Percentiles rank a stretch among this genome's conserved stretches.
Conservation (phyloP, 2,888 invertebrate genomes). For the Tetrapedia diversipes region DNA sequence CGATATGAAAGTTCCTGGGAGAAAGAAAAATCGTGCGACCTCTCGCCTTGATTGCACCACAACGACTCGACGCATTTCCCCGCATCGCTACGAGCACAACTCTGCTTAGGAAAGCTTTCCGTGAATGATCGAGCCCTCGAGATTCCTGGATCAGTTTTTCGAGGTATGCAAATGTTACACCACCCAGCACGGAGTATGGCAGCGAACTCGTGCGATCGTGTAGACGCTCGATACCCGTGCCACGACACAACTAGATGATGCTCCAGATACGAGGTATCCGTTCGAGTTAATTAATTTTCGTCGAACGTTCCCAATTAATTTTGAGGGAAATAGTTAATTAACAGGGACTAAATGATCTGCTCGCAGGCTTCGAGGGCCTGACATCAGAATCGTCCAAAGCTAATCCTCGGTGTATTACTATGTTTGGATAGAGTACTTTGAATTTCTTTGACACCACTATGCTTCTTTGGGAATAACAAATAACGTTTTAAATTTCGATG, state of each 20-base stretch:
- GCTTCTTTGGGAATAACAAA: too few species aligned
- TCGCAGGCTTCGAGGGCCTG: neutral
- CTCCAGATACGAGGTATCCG: conserved; percentile 8
- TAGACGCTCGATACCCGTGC: conserved; percentile 14
- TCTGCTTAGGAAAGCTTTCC: neutral
- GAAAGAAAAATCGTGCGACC: neutral
- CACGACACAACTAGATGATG: conserved; percentile 44
- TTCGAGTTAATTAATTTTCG: conserved; percentile 36
- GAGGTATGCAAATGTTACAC: neutral
- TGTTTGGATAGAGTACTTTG: neutral
- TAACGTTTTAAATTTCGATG: too few species aligned
- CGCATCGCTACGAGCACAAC: neutral
- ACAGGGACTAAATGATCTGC: neutral
- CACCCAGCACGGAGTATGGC: conserved; percentile 6
- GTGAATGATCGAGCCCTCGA: conserved; percentile 1
- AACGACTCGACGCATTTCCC: conserved; percentile 11
- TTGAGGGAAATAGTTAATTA: conserved; percentile 23
- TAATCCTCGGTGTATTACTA: neutral
- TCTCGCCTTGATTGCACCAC: neutral
- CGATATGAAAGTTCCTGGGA: neutral
- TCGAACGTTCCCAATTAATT: conserved; percentile 27
- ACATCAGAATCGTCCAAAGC: neutral
- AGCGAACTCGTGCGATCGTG: conserved; percentile 5
- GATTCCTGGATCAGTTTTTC: conserved; percentile 5
- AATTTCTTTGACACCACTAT: too few species aligned